Base-by-base conservation (phyloP, 2,113 vertebrate genomes). In the Tachysurus fulvidraco region DNA sequence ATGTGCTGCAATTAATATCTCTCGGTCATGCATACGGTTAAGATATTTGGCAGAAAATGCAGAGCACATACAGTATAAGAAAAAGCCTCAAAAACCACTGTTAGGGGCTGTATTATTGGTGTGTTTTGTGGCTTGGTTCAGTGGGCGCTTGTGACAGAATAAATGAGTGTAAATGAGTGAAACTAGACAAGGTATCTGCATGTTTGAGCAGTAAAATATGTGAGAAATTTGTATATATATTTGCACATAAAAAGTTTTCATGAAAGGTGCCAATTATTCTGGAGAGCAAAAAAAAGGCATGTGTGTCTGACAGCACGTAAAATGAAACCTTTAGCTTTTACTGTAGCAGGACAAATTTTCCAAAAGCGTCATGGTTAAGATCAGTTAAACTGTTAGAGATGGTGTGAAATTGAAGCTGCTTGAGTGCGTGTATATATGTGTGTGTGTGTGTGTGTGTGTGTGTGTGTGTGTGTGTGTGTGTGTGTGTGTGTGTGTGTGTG, bases 361-460 rank as follows among this genome's bases (percentile, higher is more conserved):
- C 28, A 36, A 80, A 59, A 30, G 28, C 28, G 5, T 77, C 28
- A 79, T 5, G 28, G 8, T 79, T 57, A n/a, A n/a, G n/a, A 55
- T 59, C 54, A 21, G 54, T 80, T 78, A 30, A 80, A 41, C 54
- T 59, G 78, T 80, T 36, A 59, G 19, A 57, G 54, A 59, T 79
- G 77, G 78, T 80, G 78, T 80, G 78, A 80, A 80, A 80, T 17
- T 13, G 28, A 80, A 14, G 52, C 76, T 30, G 54, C 54, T 59
- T 30, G 1, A 4, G 10, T 52, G 12, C 52, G 9, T 25, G 5
- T 25, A 41, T 46, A 41, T 76, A 23, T 25, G 46, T 76, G 23
- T 76, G 44, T n/a, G 12, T 16, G 74, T 25, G 9, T 25, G 4
- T 25, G 71, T 46, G 71, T 76, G 46, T 25, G 46, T 76, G 23